Conservation (phyloP, 2,797 vertebrate genomes). For the Thaleichthys pacificus region DNA sequence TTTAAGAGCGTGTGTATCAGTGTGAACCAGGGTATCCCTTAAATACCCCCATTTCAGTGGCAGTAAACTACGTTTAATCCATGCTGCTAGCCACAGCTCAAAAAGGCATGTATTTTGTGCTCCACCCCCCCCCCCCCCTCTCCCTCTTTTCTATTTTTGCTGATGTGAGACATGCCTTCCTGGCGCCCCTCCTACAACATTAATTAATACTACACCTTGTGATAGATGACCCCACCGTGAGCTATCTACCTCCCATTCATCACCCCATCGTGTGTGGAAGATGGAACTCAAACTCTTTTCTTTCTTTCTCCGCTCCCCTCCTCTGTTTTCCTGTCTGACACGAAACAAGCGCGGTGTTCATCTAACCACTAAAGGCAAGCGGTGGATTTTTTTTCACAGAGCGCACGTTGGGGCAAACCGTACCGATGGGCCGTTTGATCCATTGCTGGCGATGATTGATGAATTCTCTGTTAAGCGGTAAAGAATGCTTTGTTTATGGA, state of each 20-base stretch:
- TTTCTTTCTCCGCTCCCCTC: slow-evolving; percentile 48
- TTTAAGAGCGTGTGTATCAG: neutral
- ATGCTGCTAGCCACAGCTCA: slow-evolving; percentile 30
- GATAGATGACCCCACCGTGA: slow-evolving; percentile 75
- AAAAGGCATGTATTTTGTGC: slow-evolving; percentile 16
- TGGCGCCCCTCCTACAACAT: slow-evolving; percentile 74
- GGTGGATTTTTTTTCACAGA: no score
- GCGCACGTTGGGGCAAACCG: no score
- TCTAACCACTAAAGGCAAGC: no score
- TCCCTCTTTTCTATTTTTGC: slow-evolving; percentile 60
- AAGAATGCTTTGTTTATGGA: neutral
- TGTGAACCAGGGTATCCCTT: slow-evolving; percentile 22
- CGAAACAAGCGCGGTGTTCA: neutral
- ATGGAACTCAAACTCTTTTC: slow-evolving; percentile 55
- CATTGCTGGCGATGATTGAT: neutral
- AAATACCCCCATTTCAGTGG: slow-evolving; percentile 34
- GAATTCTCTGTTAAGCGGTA: neutral
- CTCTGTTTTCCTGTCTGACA: slow-evolving; percentile 40
- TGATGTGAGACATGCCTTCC: slow-evolving; percentile 68
- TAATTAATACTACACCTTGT: slow-evolving; percentile 75
- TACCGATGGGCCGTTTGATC: neutral
- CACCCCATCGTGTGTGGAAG: slow-evolving; percentile 60
- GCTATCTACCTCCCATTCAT: slow-evolving; percentile 73
- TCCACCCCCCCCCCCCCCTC: no score
- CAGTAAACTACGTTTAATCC: slow-evolving; percentile 39